Evolutionary conservation across 2,888 invertebrate species (phyloP).

Genomic region (Scaptomyza caliginosa): DNA sequence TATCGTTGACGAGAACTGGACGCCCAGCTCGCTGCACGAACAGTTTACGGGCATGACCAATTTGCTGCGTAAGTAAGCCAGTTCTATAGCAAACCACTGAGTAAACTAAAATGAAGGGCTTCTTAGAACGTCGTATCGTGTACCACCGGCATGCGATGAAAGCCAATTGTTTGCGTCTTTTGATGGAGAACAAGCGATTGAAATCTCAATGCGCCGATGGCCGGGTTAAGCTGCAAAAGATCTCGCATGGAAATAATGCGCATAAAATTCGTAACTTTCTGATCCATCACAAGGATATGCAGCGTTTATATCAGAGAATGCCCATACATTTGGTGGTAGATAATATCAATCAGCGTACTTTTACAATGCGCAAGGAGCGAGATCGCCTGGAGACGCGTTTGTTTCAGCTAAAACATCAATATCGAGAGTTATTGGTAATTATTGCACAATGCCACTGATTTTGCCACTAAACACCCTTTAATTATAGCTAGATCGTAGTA

Average conservation of each 20-base stretch:
- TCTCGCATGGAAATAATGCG: slow-evolving; percentile 70
- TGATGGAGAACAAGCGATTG: slow-evolving; percentile 58
- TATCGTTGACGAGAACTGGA: slow-evolving; percentile 81
- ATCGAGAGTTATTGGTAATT: slow-evolving; percentile 69
- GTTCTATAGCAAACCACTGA: no score
- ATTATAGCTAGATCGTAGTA: slow-evolving; percentile 66
- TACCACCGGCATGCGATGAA: slow-evolving; percentile 72
- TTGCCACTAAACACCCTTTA: background rate
- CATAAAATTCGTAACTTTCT: slow-evolving; percentile 78
- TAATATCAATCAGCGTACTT: slow-evolving; percentile 82
- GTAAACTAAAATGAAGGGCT: no score
- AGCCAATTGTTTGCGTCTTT: slow-evolving; percentile 58
- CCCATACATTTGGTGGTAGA: slow-evolving; percentile 80
- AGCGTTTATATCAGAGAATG: slow-evolving; percentile 81
- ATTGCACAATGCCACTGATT: no score
- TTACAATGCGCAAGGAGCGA: slow-evolving; percentile 81
- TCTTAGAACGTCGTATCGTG: slow-evolving; percentile 66
- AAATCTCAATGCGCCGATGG: slow-evolving; percentile 78
- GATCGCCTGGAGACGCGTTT: slow-evolving; percentile 77
- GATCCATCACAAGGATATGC: slow-evolving; percentile 80
- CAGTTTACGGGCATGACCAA: slow-evolving; percentile 78
- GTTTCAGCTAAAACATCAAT: slow-evolving; percentile 63
- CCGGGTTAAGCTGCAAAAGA: slow-evolving; percentile 73
- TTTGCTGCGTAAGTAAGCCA: slow-evolving; percentile 70
- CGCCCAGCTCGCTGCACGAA: slow-evolving; percentile 69